phyloP scores from a whole-genome alignment of 2,888 invertebrate genomes.

The Papilio gigon region DNA sequence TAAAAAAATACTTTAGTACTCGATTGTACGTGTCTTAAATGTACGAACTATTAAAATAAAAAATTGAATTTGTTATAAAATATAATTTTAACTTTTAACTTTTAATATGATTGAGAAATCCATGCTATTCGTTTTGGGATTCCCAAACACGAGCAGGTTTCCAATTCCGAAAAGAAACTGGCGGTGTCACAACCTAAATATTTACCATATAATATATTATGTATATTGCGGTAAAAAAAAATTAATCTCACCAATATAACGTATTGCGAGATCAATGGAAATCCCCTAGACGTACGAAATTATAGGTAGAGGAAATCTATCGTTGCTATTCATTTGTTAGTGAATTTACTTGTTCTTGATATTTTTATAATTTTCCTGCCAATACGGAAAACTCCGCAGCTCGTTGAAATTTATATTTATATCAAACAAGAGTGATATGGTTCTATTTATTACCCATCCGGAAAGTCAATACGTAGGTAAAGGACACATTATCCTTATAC shows the following conservation, averaged over 20 bases:
- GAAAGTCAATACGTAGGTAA: neutral
- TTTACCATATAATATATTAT: neutral
- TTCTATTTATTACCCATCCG: neutral
- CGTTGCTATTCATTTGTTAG: neutral
- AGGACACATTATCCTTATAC: neutral
- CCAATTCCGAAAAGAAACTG: neutral
- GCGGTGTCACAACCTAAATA: neutral
- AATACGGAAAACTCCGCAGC: neutral
- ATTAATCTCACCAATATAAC: neutral
- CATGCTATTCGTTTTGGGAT: constrained; percentile 10
- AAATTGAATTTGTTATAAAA: neutral
- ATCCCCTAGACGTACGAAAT: neutral
- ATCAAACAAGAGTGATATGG: neutral
- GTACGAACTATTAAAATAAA: neutral
- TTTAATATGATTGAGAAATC: neutral
- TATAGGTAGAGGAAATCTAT: constrained; percentile 24
- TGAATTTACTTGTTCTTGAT: neutral
- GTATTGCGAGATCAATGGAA: neutral
- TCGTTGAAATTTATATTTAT: no score
- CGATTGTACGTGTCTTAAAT: no score
- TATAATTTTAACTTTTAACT: no score
- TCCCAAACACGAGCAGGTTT: constrained; percentile 4
- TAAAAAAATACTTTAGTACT: no score
- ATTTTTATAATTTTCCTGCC: neutral
- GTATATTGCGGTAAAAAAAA: neutral